These are phyloP conservation scores for Anomalospiza imberbis DNA, from an alignment of 2,797 vertebrate species.

Conservation along the genomic window DNA sequence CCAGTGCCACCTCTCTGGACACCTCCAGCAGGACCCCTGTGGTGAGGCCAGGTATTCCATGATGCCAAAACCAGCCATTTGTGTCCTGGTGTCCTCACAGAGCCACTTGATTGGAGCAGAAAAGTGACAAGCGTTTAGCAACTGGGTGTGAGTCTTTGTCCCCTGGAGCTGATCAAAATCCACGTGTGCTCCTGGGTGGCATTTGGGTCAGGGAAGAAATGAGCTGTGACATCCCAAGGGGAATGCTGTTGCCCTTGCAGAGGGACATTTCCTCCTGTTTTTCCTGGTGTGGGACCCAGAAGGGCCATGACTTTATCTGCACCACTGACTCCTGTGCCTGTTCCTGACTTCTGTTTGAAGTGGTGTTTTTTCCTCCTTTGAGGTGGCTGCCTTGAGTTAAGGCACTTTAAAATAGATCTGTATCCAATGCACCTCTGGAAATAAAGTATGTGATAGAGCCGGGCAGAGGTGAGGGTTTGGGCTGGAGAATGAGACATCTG, in stretches of 20 bases:
- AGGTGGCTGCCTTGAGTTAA: not conserved
- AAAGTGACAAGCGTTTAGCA: fast-evolving
- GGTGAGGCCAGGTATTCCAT: not conserved
- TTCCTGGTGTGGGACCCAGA: not conserved
- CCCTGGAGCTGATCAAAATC: not conserved
- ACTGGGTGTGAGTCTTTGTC: fast-evolving
- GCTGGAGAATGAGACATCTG: not conserved
- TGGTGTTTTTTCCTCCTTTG: not conserved
- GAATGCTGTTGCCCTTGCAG: not conserved
- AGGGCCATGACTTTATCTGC: not conserved
- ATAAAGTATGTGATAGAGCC: not conserved
- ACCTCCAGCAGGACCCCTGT: not conserved
- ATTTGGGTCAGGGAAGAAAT: not conserved
- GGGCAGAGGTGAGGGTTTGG: not conserved
- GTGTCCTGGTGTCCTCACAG: not conserved
- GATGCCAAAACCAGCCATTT: fast-evolving
- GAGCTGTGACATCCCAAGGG: not conserved
- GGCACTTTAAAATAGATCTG: not conserved
- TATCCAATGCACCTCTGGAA: not conserved
- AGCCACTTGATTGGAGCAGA: not conserved
- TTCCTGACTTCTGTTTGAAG: not conserved
- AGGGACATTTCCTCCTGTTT: not conserved
- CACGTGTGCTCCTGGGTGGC: fast-evolving
- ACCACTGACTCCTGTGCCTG: not conserved
- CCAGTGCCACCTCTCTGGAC: not conserved